Evolutionary conservation across 2,113 vertebrate genomes (phyloP).

Genomic region (Danionella cerebrum): DNA sequence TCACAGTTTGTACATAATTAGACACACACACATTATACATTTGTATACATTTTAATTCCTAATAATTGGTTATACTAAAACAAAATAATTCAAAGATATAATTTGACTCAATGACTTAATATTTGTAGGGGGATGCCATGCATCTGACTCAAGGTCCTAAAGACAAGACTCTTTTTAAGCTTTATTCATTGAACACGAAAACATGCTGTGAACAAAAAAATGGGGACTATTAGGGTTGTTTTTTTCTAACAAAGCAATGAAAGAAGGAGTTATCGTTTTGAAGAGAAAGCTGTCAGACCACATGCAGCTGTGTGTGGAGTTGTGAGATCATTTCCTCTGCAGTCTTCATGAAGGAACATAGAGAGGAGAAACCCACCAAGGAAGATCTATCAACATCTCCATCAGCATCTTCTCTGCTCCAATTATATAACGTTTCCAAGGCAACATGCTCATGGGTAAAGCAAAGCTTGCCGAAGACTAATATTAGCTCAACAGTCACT

Average conservation of each 20-base stretch:
- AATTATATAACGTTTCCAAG: constrained; percentile 72
- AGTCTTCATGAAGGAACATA: neutral
- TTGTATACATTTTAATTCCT: no score
- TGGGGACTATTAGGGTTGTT: no score
- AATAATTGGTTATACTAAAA: no score
- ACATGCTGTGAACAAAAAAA: neutral
- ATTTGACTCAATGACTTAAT: no score
- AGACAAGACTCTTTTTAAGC: no score
- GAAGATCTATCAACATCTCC: constrained; percentile 60
- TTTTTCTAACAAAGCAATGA: no score
- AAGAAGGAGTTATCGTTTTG: neutral
- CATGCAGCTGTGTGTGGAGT: neutral
- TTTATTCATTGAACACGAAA: no score
- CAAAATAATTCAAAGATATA: no score
- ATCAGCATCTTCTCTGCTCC: constrained; percentile 58
- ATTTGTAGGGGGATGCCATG: no score
- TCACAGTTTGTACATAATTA: no score
- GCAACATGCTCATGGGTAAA: constrained; percentile 70
- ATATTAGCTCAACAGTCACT: constrained; percentile 60
- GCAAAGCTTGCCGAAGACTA: constrained; percentile 61
- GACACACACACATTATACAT: no score
- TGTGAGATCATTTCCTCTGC: neutral
- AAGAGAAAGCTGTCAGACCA: neutral
- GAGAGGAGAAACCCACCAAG: constrained; percentile 19
- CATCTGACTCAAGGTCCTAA: no score